Conservation (phyloP, 1,140 invertebrate genomes). For the Hylaeus volcanicus region DNA sequence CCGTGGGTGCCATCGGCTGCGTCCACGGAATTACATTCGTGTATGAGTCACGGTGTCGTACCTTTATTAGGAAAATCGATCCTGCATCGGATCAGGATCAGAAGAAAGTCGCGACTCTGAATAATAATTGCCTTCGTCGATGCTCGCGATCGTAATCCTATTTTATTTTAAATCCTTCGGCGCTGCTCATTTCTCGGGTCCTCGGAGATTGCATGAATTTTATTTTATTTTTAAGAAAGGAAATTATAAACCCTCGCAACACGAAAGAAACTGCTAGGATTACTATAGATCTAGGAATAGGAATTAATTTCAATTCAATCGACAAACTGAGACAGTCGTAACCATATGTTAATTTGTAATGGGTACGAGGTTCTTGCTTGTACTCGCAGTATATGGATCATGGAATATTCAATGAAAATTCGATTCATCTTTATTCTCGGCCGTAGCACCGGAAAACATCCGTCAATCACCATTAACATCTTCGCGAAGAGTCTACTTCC, state of each 20-base stretch:
- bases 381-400: not conserved
- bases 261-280: too few species aligned
- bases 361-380: not conserved
- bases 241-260: too few species aligned
- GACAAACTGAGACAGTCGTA: too few species aligned
- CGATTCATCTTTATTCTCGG: conserved; percentile 16
- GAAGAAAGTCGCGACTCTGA: not conserved
- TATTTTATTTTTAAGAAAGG: too few species aligned
- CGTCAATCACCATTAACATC: conserved; percentile 41
- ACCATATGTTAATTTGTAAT: not conserved
- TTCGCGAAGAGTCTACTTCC: conserved; percentile 38
- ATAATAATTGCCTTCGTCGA: not conserved
- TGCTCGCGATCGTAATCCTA: not conserved
- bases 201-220: too few species aligned
- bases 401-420: conserved; percentile 36
- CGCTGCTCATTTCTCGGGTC: not conserved
- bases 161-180: not conserved
- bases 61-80: not conserved
- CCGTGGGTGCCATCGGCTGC: conserved; percentile 32
- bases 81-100: not conserved
- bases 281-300: too few species aligned
- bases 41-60: not conserved
- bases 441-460: conserved; percentile 15
- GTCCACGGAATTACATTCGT: conserved; percentile 13
- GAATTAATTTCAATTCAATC: too few species aligned